Evolutionary conservation across 2,888 invertebrate genomes (phyloP).

Genomic region (Bellardia pandia): DNA sequence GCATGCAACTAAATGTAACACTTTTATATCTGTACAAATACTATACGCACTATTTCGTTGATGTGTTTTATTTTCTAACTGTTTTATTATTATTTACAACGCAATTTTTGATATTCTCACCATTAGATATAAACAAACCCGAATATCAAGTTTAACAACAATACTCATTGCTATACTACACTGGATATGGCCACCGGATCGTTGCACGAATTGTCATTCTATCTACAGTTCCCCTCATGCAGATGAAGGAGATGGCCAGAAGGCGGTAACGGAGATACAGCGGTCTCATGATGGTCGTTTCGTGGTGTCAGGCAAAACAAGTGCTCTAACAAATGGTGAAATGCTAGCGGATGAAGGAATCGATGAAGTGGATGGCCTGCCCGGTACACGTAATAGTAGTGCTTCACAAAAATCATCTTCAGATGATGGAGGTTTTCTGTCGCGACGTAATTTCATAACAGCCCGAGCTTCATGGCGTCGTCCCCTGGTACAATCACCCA

Average conservation of each 20-base stretch:
- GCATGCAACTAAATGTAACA: slow-evolving; percentile 58
- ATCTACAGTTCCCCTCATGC: slow-evolving; percentile 83
- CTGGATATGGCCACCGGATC: slow-evolving; percentile 91
- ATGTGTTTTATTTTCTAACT: background rate
- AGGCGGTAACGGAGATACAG: slow-evolving; percentile 88
- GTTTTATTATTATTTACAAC: slow-evolving; percentile 9
- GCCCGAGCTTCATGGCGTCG: slow-evolving; percentile 88
- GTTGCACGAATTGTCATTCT: slow-evolving; percentile 86
- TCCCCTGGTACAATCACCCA: slow-evolving; percentile 87
- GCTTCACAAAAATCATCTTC: slow-evolving; percentile 87
- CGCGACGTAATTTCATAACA: slow-evolving; percentile 85
- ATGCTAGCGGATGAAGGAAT: slow-evolving; percentile 62
- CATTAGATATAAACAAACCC: slow-evolving; percentile 94
- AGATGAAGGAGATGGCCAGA: slow-evolving; percentile 82
- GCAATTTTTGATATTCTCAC: slow-evolving; percentile 18
- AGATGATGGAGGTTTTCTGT: slow-evolving; percentile 94
- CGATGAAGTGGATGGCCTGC: slow-evolving; percentile 77
- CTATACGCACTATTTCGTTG: slow-evolving; percentile 7
- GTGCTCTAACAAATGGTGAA: slow-evolving; percentile 79
- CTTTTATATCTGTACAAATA: background rate
- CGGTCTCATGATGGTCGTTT: slow-evolving; percentile 91
- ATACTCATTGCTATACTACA: slow-evolving; percentile 88
- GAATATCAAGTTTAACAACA: slow-evolving; percentile 95
- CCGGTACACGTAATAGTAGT: slow-evolving; percentile 85
- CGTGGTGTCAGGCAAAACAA: slow-evolving; percentile 85